Conservation (phyloP, 1,140 invertebrate species). For the Halictus rubicundus region DNA sequence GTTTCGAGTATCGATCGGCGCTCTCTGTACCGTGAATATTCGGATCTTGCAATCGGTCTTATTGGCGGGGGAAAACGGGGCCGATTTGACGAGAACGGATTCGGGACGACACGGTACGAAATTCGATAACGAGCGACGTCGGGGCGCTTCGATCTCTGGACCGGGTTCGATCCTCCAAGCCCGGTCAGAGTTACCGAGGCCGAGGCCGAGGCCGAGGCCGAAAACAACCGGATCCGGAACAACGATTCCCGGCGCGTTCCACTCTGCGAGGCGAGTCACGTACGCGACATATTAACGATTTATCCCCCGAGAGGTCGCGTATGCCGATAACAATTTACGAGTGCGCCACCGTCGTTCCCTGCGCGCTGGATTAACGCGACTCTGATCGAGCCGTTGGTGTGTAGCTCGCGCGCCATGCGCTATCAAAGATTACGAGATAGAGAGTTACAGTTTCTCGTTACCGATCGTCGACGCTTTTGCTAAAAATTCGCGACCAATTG, state of each 20-base stretch:
- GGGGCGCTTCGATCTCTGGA: not conserved
- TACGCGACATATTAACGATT: slow-evolving; percentile 60
- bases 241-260: slow-evolving; percentile 39
- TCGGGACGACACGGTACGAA: not conserved
- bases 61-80: not conserved
- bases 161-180: not conserved
- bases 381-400: not conserved
- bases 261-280: slow-evolving; percentile 44
- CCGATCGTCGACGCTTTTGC: not conserved
- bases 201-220: not conserved
- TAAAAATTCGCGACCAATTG: not conserved
- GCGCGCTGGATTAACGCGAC: slow-evolving; percentile 22
- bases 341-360: not conserved
- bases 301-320: slow-evolving; percentile 44
- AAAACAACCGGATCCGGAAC: slow-evolving; percentile 46
- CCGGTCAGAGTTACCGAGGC: too few species aligned
- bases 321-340: slow-evolving; percentile 60
- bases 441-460: too few species aligned
- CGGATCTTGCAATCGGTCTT: slow-evolving; percentile 8
- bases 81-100: slow-evolving; percentile 19
- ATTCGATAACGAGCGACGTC: slow-evolving; percentile 23
- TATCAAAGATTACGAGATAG: slow-evolving; percentile 1
- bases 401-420: slow-evolving; percentile 16
- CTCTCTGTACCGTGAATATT: not conserved
- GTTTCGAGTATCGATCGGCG: not conserved